These are phyloP conservation scores for Porites lutea DNA, from an alignment of 64 coral and sea anemone species.

Conservation along the genomic window DNA sequence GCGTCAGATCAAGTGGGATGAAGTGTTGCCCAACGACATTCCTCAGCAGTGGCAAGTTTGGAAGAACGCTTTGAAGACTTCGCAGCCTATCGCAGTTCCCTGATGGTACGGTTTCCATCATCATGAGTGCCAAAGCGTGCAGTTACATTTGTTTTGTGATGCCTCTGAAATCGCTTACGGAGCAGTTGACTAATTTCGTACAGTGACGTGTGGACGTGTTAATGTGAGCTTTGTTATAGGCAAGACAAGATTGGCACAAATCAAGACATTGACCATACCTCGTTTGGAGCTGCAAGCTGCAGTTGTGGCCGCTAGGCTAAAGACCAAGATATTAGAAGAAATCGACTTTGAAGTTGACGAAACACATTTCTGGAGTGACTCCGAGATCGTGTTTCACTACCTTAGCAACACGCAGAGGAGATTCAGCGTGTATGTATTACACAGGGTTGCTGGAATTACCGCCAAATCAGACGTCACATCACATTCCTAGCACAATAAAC, in stretches of 20 bases:
- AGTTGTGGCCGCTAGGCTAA: not conserved
- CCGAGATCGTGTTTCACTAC: not conserved
- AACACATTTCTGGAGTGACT: not conserved
- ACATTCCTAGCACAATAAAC: not conserved
- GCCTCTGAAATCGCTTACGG: constrained; percentile 3
- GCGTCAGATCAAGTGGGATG: not conserved
- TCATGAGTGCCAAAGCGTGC: too few relatives aligned
- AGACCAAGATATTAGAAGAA: not conserved
- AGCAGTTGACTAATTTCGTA: constrained; percentile 33
- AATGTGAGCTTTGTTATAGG: constrained; percentile 6
- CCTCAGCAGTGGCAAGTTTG: too few relatives aligned
- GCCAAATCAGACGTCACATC: not conserved
- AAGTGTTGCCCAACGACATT: too few relatives aligned
- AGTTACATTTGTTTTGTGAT: not conserved
- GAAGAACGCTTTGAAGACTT: too few relatives aligned
- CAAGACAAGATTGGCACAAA: constrained; percentile 12
- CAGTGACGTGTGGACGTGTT: not conserved
- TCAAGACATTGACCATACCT: not conserved
- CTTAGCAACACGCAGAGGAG: not conserved
- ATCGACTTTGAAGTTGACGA: not conserved
- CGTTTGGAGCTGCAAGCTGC: not conserved
- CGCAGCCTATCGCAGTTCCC: too few relatives aligned
- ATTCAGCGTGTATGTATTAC: not conserved
- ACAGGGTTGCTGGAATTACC: not conserved
- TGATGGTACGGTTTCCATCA: too few relatives aligned